Conservation (phyloP, 1,140 invertebrate species). For the Coptotermes formosanus region DNA sequence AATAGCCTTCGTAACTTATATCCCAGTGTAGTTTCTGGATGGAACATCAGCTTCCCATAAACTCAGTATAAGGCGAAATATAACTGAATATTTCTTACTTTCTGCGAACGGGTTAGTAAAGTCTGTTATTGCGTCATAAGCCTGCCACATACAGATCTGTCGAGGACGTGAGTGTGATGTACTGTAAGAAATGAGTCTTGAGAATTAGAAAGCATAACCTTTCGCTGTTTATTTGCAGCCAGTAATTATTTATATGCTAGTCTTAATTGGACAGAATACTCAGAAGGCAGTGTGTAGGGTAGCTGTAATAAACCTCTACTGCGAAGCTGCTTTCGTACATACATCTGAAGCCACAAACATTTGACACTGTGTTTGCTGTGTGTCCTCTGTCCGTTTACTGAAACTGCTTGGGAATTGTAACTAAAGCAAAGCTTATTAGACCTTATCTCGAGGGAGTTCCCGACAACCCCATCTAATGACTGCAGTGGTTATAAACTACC, state of each 20-base stretch:
- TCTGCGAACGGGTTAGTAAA: too few relatives aligned
- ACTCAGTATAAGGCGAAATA: too few relatives aligned
- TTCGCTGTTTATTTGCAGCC: too few relatives aligned
- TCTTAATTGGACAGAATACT: not conserved
- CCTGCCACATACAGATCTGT: too few relatives aligned
- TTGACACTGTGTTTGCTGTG: not conserved
- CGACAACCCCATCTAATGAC: not conserved
- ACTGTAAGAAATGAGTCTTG: too few relatives aligned
- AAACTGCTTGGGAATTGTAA: not conserved
- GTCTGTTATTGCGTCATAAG: too few relatives aligned
- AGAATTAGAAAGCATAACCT: too few relatives aligned
- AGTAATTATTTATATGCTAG: not conserved
- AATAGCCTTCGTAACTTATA: too few relatives aligned
- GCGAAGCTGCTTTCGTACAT: not conserved
- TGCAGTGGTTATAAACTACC: not conserved
- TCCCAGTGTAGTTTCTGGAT: too few relatives aligned
- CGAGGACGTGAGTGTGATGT: too few relatives aligned
- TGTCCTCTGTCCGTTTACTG: slow-evolving; percentile 3
- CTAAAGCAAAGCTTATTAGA: slow-evolving; percentile 11
- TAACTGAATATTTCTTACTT: too few relatives aligned
- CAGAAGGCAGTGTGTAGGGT: not conserved
- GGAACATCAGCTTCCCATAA: too few relatives aligned
- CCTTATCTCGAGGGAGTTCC: not conserved
- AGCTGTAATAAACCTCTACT: not conserved
- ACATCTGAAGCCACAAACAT: not conserved